Conservation (phyloP, 2,113 vertebrate species). For the Octodon degus region DNA sequence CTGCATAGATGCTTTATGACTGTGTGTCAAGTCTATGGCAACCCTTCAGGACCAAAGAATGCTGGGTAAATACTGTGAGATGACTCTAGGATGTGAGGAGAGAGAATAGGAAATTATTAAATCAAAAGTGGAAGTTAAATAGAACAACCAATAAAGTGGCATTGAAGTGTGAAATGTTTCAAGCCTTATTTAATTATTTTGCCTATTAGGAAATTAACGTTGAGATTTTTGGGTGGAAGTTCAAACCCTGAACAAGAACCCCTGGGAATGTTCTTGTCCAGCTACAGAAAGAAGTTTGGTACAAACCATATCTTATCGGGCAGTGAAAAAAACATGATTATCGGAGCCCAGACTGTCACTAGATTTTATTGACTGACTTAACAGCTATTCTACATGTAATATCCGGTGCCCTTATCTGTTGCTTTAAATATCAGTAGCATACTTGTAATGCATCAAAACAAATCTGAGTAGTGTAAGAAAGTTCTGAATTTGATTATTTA, state of each 20-base stretch:
- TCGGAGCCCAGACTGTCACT: neutral
- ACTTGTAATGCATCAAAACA: constrained; percentile 1
- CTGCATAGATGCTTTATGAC: constrained; percentile 74
- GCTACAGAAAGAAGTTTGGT: neutral
- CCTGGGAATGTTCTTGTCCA: neutral
- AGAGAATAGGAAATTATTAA: constrained; percentile 72
- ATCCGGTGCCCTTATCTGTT: constrained; percentile 55
- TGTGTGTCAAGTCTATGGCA: constrained; percentile 73
- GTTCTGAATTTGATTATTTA: constrained; percentile 12
- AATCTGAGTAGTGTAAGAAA: constrained; percentile 38
- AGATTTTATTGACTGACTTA: constrained; percentile 59
- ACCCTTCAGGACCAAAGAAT: constrained; percentile 72
- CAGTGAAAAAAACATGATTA: constrained; percentile 44
- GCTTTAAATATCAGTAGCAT: constrained; percentile 63
- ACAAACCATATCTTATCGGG: neutral
- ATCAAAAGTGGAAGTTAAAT: constrained; percentile 57
- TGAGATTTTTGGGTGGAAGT: neutral
- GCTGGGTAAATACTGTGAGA: constrained; percentile 53
- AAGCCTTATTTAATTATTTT: constrained; percentile 44
- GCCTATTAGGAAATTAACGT: constrained; percentile 45
- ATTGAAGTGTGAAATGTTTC: constrained; percentile 57
- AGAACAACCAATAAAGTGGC: constrained; percentile 52
- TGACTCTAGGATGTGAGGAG: neutral
- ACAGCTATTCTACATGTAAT: constrained; percentile 9
- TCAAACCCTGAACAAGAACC: neutral